These are phyloP conservation scores for Listrodromus nycthemerus DNA, from an alignment of 2,888 invertebrate species.

Conservation along the genomic window DNA sequence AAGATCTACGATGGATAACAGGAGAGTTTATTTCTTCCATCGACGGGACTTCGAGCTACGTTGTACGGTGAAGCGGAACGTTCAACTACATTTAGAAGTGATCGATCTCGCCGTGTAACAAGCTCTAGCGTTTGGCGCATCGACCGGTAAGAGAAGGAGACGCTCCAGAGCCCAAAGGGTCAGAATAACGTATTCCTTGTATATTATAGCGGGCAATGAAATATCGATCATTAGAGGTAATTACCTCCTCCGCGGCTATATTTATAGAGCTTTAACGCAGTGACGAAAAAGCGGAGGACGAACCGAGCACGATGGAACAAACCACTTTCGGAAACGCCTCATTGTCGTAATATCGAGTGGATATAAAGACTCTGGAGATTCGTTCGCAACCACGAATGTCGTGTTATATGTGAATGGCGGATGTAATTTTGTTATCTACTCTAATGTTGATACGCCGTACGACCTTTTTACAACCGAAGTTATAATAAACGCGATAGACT, in stretches of 20 bases:
- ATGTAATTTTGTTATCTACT: neutral
- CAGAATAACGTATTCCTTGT: constrained; percentile 37
- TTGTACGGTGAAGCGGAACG: constrained; percentile 14
- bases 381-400: neutral
- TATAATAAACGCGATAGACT: constrained; percentile 9
- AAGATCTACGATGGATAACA: neutral
- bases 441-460: neutral
- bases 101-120: constrained; percentile 54
- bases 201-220: constrained; percentile 51
- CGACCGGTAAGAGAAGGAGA: constrained; percentile 37
- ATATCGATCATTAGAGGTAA: constrained; percentile 67
- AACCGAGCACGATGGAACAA: constrained; percentile 5
- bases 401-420: neutral
- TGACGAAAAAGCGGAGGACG: constrained; percentile 44
- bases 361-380: neutral
- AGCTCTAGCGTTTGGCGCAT: constrained; percentile 59
- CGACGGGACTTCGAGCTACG: neutral
- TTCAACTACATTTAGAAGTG: constrained; percentile 50
- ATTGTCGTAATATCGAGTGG: neutral
- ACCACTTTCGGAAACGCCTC: constrained; percentile 27
- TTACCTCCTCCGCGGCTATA: constrained; percentile 48
- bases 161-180: constrained; percentile 21
- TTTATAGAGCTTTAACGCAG: constrained; percentile 47
- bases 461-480: neutral
- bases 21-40: neutral